Evolutionary conservation across 2,888 invertebrate species (phyloP).

Genomic region (Oxyteleia sp.): DNA sequence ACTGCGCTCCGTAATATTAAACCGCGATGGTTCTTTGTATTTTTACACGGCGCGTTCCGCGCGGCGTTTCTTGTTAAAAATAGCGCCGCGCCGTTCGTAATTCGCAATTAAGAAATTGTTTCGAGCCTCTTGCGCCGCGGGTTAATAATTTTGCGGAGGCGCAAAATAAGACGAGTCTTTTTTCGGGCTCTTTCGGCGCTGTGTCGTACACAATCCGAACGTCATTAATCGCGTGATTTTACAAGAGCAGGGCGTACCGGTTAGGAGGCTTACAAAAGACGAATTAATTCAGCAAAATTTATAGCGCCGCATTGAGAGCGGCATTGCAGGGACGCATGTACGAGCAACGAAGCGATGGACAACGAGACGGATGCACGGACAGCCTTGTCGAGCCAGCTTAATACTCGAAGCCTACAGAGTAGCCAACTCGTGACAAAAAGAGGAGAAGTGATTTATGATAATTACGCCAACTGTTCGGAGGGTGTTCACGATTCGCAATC

Average conservation of each 20-base stretch:
- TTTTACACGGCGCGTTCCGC: no score
- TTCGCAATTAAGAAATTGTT: conserved; percentile 15
- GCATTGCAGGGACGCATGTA: conserved; percentile 70
- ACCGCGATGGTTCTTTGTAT: no score
- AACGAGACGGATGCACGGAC: conserved; percentile 73
- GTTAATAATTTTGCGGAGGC: conserved; percentile 24
- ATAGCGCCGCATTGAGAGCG: conserved; percentile 76
- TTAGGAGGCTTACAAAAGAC: conserved; percentile 79
- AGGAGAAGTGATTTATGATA: conserved; percentile 83
- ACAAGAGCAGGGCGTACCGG: conserved; percentile 70
- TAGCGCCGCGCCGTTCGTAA: no score
- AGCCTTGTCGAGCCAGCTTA: conserved; percentile 69
- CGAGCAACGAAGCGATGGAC: conserved; percentile 77
- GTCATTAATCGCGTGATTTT: conserved; percentile 78
- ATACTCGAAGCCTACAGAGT: conserved; percentile 71
- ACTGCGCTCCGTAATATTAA: no score
- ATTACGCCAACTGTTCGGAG: no score
- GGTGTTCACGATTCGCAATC: no score
- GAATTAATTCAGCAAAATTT: conserved; percentile 83
- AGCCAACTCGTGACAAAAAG: conserved; percentile 69
- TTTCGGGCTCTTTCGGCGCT: conserved; percentile 1
- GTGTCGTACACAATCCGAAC: conserved; percentile 50
- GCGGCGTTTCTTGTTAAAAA: no score
- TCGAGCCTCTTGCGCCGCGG: background rate
- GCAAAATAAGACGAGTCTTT: conserved; percentile 39